A percentile compares a stretch with the other conserved stretches of the same genome.
Conservation (phyloP, 2,113 vertebrate species). For the Aldabrachelys gigantea region DNA sequence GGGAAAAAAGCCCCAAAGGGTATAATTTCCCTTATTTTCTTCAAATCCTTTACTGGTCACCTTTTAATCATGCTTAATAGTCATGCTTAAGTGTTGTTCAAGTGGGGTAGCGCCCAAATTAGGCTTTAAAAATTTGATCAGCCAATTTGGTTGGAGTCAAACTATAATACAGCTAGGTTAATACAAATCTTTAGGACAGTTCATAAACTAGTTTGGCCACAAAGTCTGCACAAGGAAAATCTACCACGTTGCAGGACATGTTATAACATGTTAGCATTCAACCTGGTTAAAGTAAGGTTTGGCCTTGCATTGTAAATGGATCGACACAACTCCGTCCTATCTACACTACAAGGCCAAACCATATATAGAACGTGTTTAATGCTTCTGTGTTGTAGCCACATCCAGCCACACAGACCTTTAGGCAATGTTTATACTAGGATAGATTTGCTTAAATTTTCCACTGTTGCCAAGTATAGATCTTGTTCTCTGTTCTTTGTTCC, state of each 20-base stretch:
- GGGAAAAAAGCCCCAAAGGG: neutral
- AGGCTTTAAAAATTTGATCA: neutral
- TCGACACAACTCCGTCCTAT: neutral
- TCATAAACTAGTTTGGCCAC: neutral
- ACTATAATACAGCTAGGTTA: rapidly evolving
- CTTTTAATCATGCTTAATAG: neutral
- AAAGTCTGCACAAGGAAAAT: neutral
- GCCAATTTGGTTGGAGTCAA: neutral
- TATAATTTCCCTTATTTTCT: neutral
- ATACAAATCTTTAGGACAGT: neutral
- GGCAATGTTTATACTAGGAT: neutral
- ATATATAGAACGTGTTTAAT: neutral
- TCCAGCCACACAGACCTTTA: neutral
- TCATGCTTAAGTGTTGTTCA: neutral
- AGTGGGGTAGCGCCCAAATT: neutral
- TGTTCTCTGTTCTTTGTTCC: neutral
- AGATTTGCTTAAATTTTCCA: neutral
- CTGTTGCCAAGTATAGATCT: neutral
- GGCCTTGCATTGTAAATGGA: neutral
- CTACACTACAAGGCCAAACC: neutral
- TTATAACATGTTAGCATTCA: neutral
- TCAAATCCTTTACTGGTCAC: neutral
- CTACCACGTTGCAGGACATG: neutral
- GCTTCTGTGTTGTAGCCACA: neutral
- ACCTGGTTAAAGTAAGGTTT: neutral